Conservation (phyloP, 2,888 invertebrate species). For the Macrophya annulata region DNA sequence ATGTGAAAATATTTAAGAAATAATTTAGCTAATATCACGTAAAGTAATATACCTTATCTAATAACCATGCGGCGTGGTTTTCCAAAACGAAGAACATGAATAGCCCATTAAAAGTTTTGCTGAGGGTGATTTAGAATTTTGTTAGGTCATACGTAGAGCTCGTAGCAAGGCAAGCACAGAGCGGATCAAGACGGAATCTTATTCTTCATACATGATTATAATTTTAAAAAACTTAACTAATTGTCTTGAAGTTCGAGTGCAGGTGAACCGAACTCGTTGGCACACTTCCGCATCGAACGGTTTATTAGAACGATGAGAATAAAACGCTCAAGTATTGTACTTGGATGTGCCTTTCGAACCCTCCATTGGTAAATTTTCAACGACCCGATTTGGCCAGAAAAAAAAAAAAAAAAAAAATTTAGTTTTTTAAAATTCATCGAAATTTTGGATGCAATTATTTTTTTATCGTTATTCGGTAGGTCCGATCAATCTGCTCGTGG, state of each 20-base stretch:
- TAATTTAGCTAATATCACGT: conserved; percentile 18
- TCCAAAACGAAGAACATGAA: conserved; percentile 24
- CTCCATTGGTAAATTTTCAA: no score
- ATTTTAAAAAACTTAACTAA: conserved; percentile 2
- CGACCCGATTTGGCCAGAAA: no score
- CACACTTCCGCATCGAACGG: no score
- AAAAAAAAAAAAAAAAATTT: no score
- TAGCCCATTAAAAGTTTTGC: conserved; percentile 43
- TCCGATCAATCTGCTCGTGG: no score
- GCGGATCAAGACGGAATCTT: not conserved
- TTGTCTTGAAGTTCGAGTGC: not conserved
- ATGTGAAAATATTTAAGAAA: conserved; percentile 24
- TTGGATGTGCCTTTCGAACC: no score
- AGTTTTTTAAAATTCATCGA: no score
- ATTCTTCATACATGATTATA: conserved; percentile 31
- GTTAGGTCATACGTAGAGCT: conserved; percentile 1
- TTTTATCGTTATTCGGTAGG: no score
- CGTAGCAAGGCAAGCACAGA: not conserved
- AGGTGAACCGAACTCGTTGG: not conserved
- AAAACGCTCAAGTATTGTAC: no score
- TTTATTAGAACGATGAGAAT: no score
- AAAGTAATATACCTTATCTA: conserved; percentile 44
- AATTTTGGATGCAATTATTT: no score
- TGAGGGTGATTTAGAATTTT: conserved; percentile 21
- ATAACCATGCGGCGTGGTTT: not conserved